These are phyloP conservation scores for Takifugu bimaculatus DNA, from an alignment of 2,113 vertebrate genomes.

Conservation along the genomic window DNA sequence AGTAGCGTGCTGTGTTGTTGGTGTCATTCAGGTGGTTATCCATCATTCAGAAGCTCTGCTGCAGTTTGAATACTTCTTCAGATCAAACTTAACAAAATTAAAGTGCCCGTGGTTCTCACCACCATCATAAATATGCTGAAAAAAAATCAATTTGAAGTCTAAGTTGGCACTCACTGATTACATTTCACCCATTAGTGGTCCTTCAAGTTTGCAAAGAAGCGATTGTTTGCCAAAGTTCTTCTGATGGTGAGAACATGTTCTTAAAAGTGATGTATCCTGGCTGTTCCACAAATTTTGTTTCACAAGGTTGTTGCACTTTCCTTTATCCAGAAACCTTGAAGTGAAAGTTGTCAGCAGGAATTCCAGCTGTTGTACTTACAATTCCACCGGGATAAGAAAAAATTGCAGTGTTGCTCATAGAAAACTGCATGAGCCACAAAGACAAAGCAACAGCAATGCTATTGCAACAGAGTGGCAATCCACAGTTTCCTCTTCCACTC, in stretches of 20 bases:
- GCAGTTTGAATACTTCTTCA: conserved; percentile 20
- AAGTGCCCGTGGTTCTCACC: not conserved
- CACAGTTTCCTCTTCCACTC: conserved; percentile 49
- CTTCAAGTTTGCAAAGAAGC: conserved; percentile 2
- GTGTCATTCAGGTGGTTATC: conserved; percentile 21
- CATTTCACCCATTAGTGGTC: conserved; percentile 32
- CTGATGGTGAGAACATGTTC: conserved; percentile 36
- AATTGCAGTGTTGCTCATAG: conserved; percentile 16
- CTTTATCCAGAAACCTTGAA: conserved; percentile 17
- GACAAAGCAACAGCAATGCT: conserved; percentile 63
- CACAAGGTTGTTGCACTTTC: conserved; percentile 17
- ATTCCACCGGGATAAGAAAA: conserved; percentile 24
- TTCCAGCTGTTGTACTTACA: conserved; percentile 28
- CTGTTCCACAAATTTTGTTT: conserved; percentile 24
- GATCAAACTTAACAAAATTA: conserved; percentile 11
- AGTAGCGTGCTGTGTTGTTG: conserved; percentile 34
- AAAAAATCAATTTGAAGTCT: conserved; percentile 1
- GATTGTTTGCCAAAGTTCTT: conserved; percentile 23
- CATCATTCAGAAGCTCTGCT: conserved; percentile 48
- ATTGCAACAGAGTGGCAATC: conserved; percentile 59
- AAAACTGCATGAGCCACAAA: conserved; percentile 46
- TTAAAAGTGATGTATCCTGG: conserved; percentile 38
- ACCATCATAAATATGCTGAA: conserved; percentile 24
- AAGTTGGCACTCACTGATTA: conserved; percentile 28
- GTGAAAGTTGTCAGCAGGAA: conserved; percentile 23